Evolutionary conservation across 2,113 vertebrate species (phyloP), one percentile per base, ranked within the genome.

Genomic region (Larimichthys polyactis): DNA sequence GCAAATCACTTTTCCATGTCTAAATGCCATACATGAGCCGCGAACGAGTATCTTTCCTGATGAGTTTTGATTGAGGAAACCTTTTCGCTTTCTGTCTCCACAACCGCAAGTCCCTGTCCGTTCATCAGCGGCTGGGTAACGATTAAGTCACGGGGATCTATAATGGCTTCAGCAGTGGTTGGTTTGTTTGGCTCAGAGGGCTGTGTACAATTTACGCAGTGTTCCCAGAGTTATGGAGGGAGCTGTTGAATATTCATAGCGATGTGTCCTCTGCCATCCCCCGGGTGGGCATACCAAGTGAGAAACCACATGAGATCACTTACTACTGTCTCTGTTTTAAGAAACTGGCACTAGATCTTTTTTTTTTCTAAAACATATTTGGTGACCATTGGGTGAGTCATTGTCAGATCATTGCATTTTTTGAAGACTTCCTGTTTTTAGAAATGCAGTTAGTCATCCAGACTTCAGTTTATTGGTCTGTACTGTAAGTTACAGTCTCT

Each of bases 211-310:
- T 93, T 91, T 89, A 82, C 60, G 11, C 80, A 72, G 76, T 81
- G 83, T 87, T 89, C 65, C 79, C 65, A 17, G 63, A 84, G 78
- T 90, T 87, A 82, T 43, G 78, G 75, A 24, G 60, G 62, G 73
- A 79, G 69, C 82, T 87, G 66, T 57, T 92, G 88, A 92, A 94
- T 91, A 93, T 92, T 89, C 89, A 90, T 79, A 59, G 57, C 17
- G 63, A 86, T 43, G 55, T 51, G 75, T 88, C 87, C 82, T 29
- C 81, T 82, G 79, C 65, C 75, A 64, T 84, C 72, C 89, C 59
- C 32, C 15, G 70, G 84, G 77, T 88, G 82, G 88, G 81, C 79
- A 86, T 40, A 69, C 71, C 73, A 54, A 79, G 86, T 24, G 60
- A 84, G 44, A 84, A 85, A 77, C 83, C 71, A 79, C 78, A 91